Evolutionary conservation across 1,140 invertebrate genomes (phyloP), one percentile per base, ranked within the genome.

Genomic region (Lasioglossum albipes): DNA sequence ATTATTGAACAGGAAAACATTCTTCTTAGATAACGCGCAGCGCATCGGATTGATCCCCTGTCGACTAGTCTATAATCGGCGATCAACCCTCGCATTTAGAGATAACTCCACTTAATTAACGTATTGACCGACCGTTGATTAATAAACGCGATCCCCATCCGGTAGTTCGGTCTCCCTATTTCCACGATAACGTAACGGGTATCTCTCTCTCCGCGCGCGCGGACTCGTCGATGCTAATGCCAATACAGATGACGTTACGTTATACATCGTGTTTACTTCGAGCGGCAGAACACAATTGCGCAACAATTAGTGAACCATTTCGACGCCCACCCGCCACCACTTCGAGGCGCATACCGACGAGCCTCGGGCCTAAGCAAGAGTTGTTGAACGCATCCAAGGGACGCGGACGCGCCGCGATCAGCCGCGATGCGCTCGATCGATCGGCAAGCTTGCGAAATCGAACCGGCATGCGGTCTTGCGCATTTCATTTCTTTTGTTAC

Each of bases 151-250:
- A 59, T 20, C 31, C 62, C 36, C 18, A 16, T 67, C 62, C 36
- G 70, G 62, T 79, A 79, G 73, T 74, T 71, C 49, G 36, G 7
- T 31, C 18, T 79, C 77, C 62, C 16, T 74, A 79, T 79, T 79
- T 79, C 71, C 45, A 79, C 71, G 49, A n/a, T 59, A 74, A 79
- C 77, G 71, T 79, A 79, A 79, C 77, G 41, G 22, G 57, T n/a
- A 6, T n/a, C 20, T 59, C 16, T 54, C 16, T 57, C 54, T 57
- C 54, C 6, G 1, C 31, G 3, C 22, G 7, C 20, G 16, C 36
- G 36, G 6, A 20, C 27, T 9, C 3, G 52, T 79, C 16, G 36
- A 65, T 66, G 69, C 73, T 79, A 79, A 79, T 66, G 27, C 41
- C 52, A 61, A 42, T 74, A 42, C 42, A 57, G 68, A 45, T 74